These are phyloP conservation scores for Melikaiella ostensackeni DNA, from an alignment of 2,888 invertebrate genomes.

Conservation along the genomic window DNA sequence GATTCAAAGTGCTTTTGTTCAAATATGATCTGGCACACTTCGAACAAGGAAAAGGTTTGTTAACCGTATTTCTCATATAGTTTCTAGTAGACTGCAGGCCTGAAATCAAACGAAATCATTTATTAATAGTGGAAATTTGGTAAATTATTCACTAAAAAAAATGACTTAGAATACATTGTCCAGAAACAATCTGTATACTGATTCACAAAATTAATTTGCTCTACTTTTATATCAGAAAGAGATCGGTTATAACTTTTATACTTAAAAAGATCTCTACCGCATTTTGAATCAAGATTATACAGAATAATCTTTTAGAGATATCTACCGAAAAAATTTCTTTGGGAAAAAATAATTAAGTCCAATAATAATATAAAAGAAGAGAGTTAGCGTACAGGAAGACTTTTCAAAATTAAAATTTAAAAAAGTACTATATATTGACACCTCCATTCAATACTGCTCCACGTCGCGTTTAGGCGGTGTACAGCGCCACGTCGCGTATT, in stretches of 20 bases:
- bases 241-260: not conserved
- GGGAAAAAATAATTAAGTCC: not conserved
- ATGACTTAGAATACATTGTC: not conserved
- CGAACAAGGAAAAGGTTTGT: slow-evolving; percentile 54
- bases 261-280: not conserved
- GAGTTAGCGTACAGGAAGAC: not conserved
- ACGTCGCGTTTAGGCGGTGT: too few relatives aligned
- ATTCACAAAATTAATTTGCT: not conserved
- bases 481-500: too few relatives aligned
- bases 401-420: not conserved
- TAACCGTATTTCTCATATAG: slow-evolving; percentile 4
- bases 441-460: too few relatives aligned
- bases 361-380: not conserved
- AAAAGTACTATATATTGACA: not conserved
- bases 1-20: slow-evolving; percentile 82
- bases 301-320: too few relatives aligned
- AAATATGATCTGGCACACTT: slow-evolving; percentile 68
- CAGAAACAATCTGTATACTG: not conserved
- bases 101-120: slow-evolving; percentile 20
- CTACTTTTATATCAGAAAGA: not conserved
- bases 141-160: not conserved
- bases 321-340: not conserved
- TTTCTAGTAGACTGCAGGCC: not conserved
- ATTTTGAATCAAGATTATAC: not conserved
- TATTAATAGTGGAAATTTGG: not conserved